A percentile compares a stretch with the other conserved stretches of the same genome.
phyloP scores from a whole-genome alignment of 37 sponge, comb jelly and placozoan genomes.

The Halisarca cf. caerulea region DNA sequence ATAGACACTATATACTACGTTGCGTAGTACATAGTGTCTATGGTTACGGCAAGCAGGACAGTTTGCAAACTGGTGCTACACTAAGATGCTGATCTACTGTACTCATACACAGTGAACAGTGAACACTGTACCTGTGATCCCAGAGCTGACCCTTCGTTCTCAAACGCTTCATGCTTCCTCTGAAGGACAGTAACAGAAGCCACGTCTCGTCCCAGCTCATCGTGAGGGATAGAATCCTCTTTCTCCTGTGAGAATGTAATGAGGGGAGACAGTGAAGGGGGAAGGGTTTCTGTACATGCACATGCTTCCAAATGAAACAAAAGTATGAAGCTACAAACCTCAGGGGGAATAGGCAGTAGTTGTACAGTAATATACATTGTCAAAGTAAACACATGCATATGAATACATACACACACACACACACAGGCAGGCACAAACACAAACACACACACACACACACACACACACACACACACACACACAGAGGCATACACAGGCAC shows the following conservation, averaged over 20 bases:
- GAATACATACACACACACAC: not conserved
- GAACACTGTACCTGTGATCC: conserved; percentile 84
- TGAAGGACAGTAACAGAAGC: conserved; percentile 73
- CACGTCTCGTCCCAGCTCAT: conserved; percentile 79
- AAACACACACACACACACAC: not conserved
- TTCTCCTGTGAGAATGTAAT: conserved; percentile 66
- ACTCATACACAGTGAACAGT: no score
- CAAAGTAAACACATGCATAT: not conserved
- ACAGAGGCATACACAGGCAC: not conserved
- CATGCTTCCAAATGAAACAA: no score
- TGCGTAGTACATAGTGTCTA: no score
- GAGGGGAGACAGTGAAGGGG: not conserved
- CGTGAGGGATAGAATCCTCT: conserved; percentile 65
- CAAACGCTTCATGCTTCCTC: conserved; percentile 86
- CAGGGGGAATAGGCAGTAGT: no score
- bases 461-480: not conserved
- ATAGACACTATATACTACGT: no score
- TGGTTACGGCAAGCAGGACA: no score
- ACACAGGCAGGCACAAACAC: not conserved
- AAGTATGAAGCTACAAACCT: no score
- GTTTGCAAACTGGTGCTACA: no score
- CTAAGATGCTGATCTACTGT: no score
- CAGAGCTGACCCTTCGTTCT: conserved; percentile 77
- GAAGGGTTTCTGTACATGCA: not conserved
- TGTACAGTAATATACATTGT: no score